Evolutionary conservation across 2,888 invertebrate species (phyloP).

Genomic region (Ichneumoninae sp.): DNA sequence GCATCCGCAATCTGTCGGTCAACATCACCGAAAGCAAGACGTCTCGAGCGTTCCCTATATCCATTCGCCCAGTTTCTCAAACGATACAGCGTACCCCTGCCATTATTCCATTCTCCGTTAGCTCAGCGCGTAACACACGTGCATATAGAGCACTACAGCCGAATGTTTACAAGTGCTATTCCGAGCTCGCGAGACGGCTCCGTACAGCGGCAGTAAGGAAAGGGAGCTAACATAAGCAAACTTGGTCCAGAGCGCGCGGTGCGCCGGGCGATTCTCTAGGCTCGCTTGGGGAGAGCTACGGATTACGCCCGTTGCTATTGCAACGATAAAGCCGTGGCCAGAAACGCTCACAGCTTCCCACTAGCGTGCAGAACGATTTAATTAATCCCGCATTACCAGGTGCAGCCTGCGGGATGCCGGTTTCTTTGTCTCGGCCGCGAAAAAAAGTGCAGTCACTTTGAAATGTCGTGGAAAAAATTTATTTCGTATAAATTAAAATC

Average conservation of each 20-base stretch:
- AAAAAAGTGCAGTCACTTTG: neutral
- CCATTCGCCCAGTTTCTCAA: conserved; percentile 35
- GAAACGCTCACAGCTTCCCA: conserved; percentile 46
- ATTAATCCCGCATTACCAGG: conserved; percentile 57
- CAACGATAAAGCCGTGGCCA: conserved; percentile 56
- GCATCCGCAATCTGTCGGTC: conserved; percentile 1
- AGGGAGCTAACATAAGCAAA: conserved; percentile 63
- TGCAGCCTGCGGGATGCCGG: conserved; percentile 33
- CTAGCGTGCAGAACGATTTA: conserved; percentile 39
- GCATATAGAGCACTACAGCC: conserved; percentile 52
- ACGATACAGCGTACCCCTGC: conserved; percentile 53
- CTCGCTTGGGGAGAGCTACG: conserved; percentile 36
- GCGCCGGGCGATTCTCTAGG: conserved; percentile 19
- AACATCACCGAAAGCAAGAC: conserved; percentile 14
- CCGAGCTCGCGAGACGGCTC: conserved; percentile 69
- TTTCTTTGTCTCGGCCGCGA: conserved; percentile 31
- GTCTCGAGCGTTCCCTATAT: conserved; percentile 21
- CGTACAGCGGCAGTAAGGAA: conserved; percentile 62
- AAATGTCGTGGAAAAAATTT: conserved; percentile 1
- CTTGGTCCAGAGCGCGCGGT: conserved; percentile 45
- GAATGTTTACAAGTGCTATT: conserved; percentile 82
- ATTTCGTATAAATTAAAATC: conserved; percentile 26
- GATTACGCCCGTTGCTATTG: conserved; percentile 49
- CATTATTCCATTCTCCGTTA: conserved; percentile 60
- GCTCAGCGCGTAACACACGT: conserved; percentile 49